phyloP scores from a whole-genome alignment of 1,140 invertebrate genomes.

The Sesamia nonagrioides region DNA sequence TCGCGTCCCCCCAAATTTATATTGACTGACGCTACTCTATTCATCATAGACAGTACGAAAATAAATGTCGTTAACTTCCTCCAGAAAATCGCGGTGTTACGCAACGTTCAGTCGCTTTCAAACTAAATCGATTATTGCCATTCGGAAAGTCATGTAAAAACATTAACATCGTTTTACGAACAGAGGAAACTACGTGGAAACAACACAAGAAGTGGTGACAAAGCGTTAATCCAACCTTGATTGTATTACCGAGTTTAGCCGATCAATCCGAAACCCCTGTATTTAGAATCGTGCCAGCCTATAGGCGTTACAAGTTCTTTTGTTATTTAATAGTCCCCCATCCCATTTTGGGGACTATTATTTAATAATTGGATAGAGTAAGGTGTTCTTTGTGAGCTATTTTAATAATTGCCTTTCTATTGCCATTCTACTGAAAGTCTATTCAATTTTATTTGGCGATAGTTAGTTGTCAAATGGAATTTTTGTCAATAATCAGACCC shows the following conservation, averaged over 20 bases:
- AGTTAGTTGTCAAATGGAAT: background rate
- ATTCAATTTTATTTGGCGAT: background rate
- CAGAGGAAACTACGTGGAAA: conserved; percentile 54
- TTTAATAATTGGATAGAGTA: conserved; percentile 1
- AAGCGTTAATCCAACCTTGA: conserved; percentile 20
- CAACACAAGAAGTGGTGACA: conserved; percentile 42
- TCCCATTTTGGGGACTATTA: conserved; percentile 2
- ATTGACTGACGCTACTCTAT: conserved; percentile 16
- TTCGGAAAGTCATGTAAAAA: conserved; percentile 57
- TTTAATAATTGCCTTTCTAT: background rate
- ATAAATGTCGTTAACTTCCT: conserved; percentile 39
- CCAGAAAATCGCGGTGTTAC: background rate
- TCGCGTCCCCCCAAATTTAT: background rate
- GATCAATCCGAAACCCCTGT: background rate
- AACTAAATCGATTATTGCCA: conserved; percentile 51
- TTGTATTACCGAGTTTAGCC: conserved; percentile 37
- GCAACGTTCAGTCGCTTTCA: conserved; percentile 52
- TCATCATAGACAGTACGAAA: conserved; percentile 30
- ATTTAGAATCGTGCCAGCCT: conserved; percentile 23
- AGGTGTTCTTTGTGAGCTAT: background rate
- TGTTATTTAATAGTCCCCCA: background rate
- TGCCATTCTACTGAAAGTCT: background rate
- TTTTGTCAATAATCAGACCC: background rate
- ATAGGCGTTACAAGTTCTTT: conserved; percentile 1
- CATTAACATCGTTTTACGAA: conserved; percentile 44